phyloP scores from a whole-genome alignment of 2,113 vertebrate species.

The Turnix velox region DNA sequence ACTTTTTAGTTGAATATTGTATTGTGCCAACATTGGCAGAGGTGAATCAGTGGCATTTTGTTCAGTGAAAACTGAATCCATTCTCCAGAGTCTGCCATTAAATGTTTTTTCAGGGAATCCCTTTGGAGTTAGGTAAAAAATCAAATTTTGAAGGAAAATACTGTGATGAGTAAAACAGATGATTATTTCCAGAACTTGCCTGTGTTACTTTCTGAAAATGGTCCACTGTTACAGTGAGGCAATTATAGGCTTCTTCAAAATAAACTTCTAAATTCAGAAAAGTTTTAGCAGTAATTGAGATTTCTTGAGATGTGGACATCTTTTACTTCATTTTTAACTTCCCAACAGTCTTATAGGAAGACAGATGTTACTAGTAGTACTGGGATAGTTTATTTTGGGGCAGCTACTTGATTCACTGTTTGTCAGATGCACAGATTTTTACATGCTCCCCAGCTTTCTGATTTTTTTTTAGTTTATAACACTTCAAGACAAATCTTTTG shows the following conservation, averaged over 20 bases:
- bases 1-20: neutral
- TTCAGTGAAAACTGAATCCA: neutral
- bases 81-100: neutral
- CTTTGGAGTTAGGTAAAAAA: neutral
- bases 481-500: neutral
- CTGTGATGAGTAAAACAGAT: neutral
- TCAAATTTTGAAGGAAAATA: neutral
- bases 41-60: neutral
- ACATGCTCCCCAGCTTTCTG: neutral
- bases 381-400: neutral
- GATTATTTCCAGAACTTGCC: neutral
- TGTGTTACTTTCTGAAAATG: neutral
- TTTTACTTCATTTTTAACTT: neutral
- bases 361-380: neutral
- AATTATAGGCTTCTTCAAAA: neutral
- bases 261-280: neutral
- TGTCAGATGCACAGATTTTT: neutral
- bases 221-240: neutral
- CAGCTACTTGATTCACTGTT: neutral
- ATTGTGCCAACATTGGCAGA: neutral
- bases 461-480: neutral
- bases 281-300: neutral
- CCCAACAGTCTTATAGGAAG: neutral
- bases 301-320: neutral
- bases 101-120: neutral